Conservation (phyloP, 2,797 vertebrate species). For the Astyanax mexicanus region DNA sequence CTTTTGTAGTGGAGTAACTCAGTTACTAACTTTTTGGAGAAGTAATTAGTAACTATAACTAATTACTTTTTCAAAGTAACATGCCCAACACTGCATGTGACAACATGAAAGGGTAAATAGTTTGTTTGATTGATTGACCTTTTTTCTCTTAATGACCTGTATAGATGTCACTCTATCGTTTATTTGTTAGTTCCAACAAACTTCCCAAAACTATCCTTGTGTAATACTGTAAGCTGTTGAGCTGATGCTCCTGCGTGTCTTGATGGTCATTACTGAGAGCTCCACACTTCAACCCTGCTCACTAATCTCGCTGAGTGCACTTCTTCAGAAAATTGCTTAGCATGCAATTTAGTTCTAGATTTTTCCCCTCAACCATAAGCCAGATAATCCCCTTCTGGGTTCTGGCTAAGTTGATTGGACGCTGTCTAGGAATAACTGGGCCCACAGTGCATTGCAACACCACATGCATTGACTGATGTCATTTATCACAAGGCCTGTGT, state of each 20-base stretch:
- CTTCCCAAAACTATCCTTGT: too few species aligned
- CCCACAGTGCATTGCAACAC: background rate
- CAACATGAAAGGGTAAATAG: too few species aligned
- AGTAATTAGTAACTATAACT: too few species aligned
- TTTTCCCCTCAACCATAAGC: background rate
- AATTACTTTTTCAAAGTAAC: too few species aligned
- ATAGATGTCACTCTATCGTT: too few species aligned
- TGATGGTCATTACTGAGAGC: background rate
- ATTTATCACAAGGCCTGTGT: background rate
- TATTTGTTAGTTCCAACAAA: too few species aligned
- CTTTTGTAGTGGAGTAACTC: too few species aligned
- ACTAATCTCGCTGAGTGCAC: background rate
- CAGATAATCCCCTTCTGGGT: background rate
- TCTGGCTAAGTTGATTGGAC: background rate
- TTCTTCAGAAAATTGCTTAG: background rate
- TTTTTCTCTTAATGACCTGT: too few species aligned
- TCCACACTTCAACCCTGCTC: background rate
- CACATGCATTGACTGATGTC: background rate
- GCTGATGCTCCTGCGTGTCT: background rate
- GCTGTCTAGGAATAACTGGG: constrained; percentile 1
- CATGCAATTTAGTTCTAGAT: background rate
- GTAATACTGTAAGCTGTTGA: background rate
- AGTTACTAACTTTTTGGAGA: too few species aligned
- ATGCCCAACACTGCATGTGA: too few species aligned
- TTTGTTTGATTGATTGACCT: too few species aligned